Evolutionary conservation across 2,113 vertebrate species (phyloP).

Genomic region (Ictidomys tridecemlineatus): DNA sequence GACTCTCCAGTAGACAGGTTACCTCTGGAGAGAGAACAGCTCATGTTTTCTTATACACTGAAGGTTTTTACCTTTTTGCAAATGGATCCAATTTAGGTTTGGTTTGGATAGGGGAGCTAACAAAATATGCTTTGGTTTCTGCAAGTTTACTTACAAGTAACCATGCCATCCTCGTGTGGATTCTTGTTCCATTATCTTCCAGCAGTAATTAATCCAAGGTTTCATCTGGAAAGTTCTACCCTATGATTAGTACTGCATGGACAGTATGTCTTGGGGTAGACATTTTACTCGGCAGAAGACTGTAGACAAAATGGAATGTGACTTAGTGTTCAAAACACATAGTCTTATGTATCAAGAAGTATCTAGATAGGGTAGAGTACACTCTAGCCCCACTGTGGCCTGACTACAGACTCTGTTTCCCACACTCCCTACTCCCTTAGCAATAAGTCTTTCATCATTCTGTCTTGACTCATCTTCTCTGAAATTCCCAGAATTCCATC

Average conservation of each 20-base stretch:
- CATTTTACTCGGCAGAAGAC: background rate
- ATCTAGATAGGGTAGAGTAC: background rate
- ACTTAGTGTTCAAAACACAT: background rate
- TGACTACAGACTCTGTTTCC: background rate
- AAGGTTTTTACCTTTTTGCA: conserved; percentile 16
- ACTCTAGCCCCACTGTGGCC: background rate
- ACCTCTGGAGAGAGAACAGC: conserved; percentile 16
- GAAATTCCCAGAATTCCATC: background rate
- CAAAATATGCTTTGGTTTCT: conserved; percentile 7
- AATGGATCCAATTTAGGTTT: background rate
- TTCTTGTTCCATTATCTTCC: background rate
- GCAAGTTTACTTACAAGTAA: background rate
- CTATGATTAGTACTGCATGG: background rate
- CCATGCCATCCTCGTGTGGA: background rate
- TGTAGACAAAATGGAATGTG: background rate
- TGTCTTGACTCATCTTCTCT: background rate
- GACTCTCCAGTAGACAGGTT: conserved; percentile 24
- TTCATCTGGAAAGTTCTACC: conserved; percentile 47
- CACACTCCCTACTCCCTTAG: background rate
- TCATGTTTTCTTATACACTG: background rate
- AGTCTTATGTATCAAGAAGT: background rate
- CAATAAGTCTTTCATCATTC: background rate
- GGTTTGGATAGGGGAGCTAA: background rate
- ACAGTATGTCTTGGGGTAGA: background rate
- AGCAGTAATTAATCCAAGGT: conserved; percentile 30